Conservation (phyloP, 2,888 invertebrate genomes). For the Agelastica alni region DNA sequence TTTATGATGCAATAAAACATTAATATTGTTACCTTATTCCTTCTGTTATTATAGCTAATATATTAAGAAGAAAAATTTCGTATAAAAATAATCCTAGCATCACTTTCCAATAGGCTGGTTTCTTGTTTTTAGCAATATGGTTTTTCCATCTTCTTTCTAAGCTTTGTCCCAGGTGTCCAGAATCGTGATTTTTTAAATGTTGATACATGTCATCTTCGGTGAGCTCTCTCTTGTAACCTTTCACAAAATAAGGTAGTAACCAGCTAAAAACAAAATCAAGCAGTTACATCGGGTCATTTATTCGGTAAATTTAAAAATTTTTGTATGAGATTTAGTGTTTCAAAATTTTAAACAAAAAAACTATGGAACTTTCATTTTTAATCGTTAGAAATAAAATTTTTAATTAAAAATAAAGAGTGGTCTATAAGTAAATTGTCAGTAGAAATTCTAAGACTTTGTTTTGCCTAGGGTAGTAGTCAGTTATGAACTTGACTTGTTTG, state of each 20-base stretch:
- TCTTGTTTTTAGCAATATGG: constrained; percentile 37
- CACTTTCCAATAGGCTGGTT: constrained; percentile 44
- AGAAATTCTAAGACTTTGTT: no score
- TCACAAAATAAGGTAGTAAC: constrained; percentile 57
- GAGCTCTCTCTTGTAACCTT: constrained; percentile 57
- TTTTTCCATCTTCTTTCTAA: constrained; percentile 50
- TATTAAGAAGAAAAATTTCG: constrained; percentile 34
- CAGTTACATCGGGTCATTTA: no score
- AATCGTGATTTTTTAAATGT: constrained; percentile 56
- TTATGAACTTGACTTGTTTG: no score
- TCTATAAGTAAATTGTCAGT: no score
- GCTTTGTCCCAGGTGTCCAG: constrained; percentile 53
- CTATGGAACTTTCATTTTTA: no score
- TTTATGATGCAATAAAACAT: not conserved
- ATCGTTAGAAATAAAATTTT: no score
- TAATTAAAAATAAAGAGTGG: no score
- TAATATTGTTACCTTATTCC: constrained; percentile 33
- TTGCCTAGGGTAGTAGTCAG: no score
- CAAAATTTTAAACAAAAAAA: no score
- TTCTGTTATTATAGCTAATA: constrained; percentile 31
- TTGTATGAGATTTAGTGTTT: no score
- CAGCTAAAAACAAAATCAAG: no score
- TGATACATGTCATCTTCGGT: constrained; percentile 59
- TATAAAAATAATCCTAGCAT: constrained; percentile 40
- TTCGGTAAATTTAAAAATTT: no score